Evolutionary conservation across 2,888 invertebrate species (phyloP), one percentile per base, ranked within the genome.

Genomic region (Epistrophe grossulariae): DNA sequence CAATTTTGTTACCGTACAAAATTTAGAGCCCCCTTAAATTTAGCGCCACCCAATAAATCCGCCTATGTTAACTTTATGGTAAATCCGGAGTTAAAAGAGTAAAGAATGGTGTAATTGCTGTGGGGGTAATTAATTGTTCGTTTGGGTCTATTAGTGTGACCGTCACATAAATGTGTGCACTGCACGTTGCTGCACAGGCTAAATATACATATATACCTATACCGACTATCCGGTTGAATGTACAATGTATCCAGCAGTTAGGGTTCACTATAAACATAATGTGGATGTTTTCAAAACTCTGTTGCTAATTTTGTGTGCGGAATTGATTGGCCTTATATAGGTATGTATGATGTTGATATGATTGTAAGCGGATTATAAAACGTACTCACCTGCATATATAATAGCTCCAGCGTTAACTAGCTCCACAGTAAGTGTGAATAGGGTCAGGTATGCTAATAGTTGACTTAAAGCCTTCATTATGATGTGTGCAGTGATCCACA

Each of bases 371-470:
- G 50, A 64, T 85, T 73, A 57, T 28, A 31, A 43, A 31, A 50
- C 15, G 15, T 15, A 76, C 87, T 87, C 55, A 87, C 87, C 87
- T 83, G 87, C 83, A 40, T 76, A 76, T 76, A 87, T 68, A 66
- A 83, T 83, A 45, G 87, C 79, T 11, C 87, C 87, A 57, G 76
- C 87, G 9, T 4, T 60, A 60, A 59, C 76, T 15, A 79, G n/a
- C 24, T 72, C 19, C 31, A 35, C 60, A 24, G 68, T 50, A 15
- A 76, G 48, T 52, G 48, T 43, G 45, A 76, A 40, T 52, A 83
- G 43, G 35, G 83, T 62, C 57, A 83, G 68, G 76, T 55, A 87
- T 83, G 79, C 59, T 71, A 87, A 74, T 82, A 59, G 74, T 48
- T 45, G 73, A 43, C 64, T 70, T 43, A 73, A 19, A 73, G 60